These are phyloP conservation scores for Odontocerum albicorne DNA, from an alignment of 2,888 invertebrate genomes.

Conservation along the genomic window DNA sequence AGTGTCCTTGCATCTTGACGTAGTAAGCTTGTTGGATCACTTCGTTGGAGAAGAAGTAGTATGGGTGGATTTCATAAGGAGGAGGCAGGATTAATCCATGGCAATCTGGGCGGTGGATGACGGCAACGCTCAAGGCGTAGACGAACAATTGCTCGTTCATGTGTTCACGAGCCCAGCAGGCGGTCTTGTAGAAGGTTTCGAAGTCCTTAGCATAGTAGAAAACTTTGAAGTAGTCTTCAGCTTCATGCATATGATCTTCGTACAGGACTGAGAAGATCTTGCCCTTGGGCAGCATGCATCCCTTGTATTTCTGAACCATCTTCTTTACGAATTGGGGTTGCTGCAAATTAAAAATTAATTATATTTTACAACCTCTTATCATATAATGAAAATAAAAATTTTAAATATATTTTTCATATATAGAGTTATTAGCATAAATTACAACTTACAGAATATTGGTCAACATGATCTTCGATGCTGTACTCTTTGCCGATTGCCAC, in stretches of 20 bases:
- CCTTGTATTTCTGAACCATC: constrained; percentile 56
- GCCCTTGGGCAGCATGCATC: constrained; percentile 58
- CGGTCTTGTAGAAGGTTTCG: constrained; percentile 68
- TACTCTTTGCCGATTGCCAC: constrained; percentile 54
- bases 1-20: constrained; percentile 56
- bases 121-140: constrained; percentile 63
- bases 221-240: constrained; percentile 64
- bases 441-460: constrained; percentile 40
- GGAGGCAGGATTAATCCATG: constrained; percentile 68
- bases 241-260: constrained; percentile 61
- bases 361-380: no score
- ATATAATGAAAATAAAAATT: no score
- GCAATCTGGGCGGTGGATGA: constrained; percentile 65
- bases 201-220: constrained; percentile 72
- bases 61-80: constrained; percentile 72
- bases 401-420: constrained; percentile 55
- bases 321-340: constrained; percentile 56
- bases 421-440: no score
- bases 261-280: constrained; percentile 62
- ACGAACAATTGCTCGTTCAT: constrained; percentile 72
- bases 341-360: no score
- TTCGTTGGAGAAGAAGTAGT: constrained; percentile 69
- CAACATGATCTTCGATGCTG: constrained; percentile 47
- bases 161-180: constrained; percentile 66
- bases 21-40: constrained; percentile 66